Percentiles rank a stretch among this genome's conserved stretches.
Evolutionary conservation across 1,140 invertebrate genomes (phyloP).

Genomic region (Caerostris darwini): DNA sequence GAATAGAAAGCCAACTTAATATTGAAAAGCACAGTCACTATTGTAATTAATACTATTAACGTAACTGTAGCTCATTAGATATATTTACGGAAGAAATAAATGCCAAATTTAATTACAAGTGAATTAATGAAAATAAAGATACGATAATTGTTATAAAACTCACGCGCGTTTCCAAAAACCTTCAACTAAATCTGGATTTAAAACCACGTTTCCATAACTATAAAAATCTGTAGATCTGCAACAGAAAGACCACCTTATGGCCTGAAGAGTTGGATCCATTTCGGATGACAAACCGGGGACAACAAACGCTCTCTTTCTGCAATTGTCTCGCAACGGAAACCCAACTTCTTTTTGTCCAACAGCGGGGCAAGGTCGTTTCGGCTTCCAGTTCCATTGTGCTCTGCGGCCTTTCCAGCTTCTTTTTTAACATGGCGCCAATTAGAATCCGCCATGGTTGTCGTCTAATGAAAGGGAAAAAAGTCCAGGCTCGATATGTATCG

Average conservation of each 20-base stretch:
- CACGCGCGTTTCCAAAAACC: too few species aligned
- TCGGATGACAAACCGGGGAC: slow-evolving; percentile 11
- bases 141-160: too few species aligned
- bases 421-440: neutral
- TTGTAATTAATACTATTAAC: too few species aligned
- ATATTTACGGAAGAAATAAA: too few species aligned
- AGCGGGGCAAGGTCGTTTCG: slow-evolving; percentile 55
- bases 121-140: too few species aligned
- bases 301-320: slow-evolving; percentile 46
- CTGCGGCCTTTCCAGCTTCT: neutral
- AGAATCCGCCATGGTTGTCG: neutral
- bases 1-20: too few species aligned
- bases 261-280: slow-evolving; percentile 7
- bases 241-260: neutral
- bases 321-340: slow-evolving; percentile 46
- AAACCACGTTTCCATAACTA: neutral
- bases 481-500: neutral
- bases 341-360: neutral
- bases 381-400: slow-evolving; percentile 26
- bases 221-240: too few species aligned
- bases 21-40: too few species aligned
- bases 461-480: neutral
- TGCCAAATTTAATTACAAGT: too few species aligned
- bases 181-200: too few species aligned
- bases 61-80: too few species aligned